phyloP scores from a whole-genome alignment of 2,113 vertebrate genomes.

The Dasyprocta punctata region DNA sequence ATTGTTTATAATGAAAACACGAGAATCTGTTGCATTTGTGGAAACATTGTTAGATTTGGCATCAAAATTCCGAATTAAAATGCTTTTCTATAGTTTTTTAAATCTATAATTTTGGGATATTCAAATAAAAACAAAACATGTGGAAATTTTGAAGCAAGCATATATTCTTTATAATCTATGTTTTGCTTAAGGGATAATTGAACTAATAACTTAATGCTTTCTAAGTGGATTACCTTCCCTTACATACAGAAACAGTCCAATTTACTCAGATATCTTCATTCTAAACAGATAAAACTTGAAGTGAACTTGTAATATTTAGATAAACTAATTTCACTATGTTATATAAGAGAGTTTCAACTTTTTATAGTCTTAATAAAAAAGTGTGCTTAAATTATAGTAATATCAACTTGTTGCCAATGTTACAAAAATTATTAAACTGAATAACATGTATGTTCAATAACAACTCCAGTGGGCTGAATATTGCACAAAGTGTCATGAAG shows the following conservation, averaged over 20 bases:
- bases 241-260: not conserved
- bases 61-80: constrained; percentile 18
- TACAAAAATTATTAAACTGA: not conserved
- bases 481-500: not conserved
- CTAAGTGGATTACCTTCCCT: not conserved
- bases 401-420: not conserved
- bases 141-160: not conserved
- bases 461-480: not conserved
- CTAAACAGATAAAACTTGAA: not conserved
- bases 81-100: not conserved
- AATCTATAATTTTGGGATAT: not conserved
- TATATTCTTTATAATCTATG: not conserved
- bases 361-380: not conserved
- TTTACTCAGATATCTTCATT: not conserved
- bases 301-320: not conserved
- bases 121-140: constrained; percentile 34
- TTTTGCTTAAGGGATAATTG: not conserved
- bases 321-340: not conserved
- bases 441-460: not conserved
- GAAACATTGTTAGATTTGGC: not conserved
- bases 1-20: not conserved
- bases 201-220: not conserved
- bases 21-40: not conserved
- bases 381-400: not conserved
- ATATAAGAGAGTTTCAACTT: not conserved